phyloP scores from a whole-genome alignment of 2,888 invertebrate species.

The Andrena haemorrhoa region DNA sequence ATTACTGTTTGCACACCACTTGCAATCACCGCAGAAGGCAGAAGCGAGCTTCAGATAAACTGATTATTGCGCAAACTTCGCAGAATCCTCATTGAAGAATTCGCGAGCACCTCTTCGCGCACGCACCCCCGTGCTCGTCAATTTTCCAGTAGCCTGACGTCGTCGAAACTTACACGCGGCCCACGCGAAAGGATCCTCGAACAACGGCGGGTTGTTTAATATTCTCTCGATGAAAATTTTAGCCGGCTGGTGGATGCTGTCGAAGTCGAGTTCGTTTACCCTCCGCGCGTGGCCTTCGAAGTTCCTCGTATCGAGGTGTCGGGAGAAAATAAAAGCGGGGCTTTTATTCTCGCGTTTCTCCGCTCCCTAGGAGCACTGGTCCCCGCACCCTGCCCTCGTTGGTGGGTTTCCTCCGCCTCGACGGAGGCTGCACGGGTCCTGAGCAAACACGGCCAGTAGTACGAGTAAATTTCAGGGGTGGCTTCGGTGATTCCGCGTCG shows the following conservation, averaged over 20 bases:
- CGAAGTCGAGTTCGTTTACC: not conserved
- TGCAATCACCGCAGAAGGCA: not conserved
- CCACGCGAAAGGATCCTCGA: too few relatives aligned
- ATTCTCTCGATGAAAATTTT: conserved; percentile 24
- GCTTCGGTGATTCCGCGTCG: conserved; percentile 40
- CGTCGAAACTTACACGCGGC: not conserved
- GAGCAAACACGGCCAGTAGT: conserved; percentile 39
- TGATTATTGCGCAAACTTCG: not conserved
- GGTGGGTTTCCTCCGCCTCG: not conserved
- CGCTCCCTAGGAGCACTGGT: not conserved
- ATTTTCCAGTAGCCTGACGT: not conserved
- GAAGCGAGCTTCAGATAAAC: not conserved
- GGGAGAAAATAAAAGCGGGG: conserved; percentile 30
- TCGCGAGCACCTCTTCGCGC: not conserved
- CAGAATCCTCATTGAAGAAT: not conserved
- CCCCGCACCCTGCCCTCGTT: not conserved
- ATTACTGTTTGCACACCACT: too few relatives aligned
- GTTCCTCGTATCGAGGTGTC: conserved; percentile 18
- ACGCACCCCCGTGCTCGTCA: not conserved
- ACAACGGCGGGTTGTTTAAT: conserved; percentile 8
- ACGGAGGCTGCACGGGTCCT: conserved; percentile 17
- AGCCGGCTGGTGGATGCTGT: not conserved
- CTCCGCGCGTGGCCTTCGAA: not conserved
- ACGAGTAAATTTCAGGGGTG: conserved; percentile 62
- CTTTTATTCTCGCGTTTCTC: conserved; percentile 19